These are phyloP conservation scores for Pinctada fucata DNA, from an alignment of 2,888 invertebrate genomes.

Conservation along the genomic window DNA sequence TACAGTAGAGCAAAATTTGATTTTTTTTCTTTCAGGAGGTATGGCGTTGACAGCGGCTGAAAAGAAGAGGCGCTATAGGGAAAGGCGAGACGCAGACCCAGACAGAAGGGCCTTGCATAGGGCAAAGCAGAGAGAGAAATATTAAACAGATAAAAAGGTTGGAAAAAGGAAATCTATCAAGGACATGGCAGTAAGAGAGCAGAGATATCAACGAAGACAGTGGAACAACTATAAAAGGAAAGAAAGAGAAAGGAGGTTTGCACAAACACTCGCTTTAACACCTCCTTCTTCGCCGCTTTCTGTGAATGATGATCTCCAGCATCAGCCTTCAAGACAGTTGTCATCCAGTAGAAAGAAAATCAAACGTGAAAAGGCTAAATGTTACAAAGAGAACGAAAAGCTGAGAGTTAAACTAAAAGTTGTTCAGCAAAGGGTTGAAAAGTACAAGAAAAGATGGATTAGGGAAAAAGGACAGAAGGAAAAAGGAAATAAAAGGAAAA, in stretches of 20 bases:
- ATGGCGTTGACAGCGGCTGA: conserved; percentile 1
- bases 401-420: background rate
- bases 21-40: background rate
- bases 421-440: background rate
- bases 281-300: background rate
- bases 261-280: background rate
- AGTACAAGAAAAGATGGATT: background rate
- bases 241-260: background rate
- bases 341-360: background rate
- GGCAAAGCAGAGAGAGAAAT: conserved; percentile 8
- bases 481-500: background rate
- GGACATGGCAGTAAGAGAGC: background rate
- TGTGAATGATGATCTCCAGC: background rate
- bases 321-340: background rate
- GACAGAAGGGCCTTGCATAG: background rate
- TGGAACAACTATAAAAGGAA: conserved; percentile 6
- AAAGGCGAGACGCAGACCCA: background rate
- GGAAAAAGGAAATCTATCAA: background rate
- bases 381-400: conserved; percentile 14
- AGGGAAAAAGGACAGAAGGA: conserved; percentile 2
- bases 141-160: background rate
- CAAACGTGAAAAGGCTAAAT: background rate
- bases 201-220: conserved; percentile 1
- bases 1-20: too few relatives aligned
- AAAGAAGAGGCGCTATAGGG: background rate